These are phyloP conservation scores for Furcula furcula DNA, from an alignment of 2,888 invertebrate species.

Conservation along the genomic window DNA sequence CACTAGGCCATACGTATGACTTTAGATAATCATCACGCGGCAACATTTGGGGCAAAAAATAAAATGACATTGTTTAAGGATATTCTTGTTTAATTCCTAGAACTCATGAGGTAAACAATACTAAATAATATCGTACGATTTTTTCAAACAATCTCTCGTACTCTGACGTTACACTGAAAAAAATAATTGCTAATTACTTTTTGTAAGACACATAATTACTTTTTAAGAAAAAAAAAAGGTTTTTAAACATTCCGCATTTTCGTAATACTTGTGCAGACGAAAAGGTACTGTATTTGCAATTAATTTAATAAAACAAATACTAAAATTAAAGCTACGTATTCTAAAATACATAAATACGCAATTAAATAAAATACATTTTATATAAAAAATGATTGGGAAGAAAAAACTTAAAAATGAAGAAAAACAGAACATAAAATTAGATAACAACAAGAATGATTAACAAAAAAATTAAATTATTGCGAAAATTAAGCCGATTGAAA, in stretches of 20 bases:
- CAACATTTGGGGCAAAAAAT: not conserved
- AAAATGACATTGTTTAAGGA: conserved; percentile 27
- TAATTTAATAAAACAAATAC: conserved; percentile 55
- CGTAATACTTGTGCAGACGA: conserved; percentile 44
- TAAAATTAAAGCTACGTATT: conserved; percentile 71
- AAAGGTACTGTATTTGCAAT: conserved; percentile 51
- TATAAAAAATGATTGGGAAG: conserved; percentile 48
- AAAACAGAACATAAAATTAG: conserved; percentile 72
- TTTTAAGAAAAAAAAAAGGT: conserved; percentile 25
- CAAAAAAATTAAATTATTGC: conserved; percentile 64
- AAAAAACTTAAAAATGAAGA: conserved; percentile 38
- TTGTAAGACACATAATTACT: conserved; percentile 44
- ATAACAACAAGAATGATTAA: conserved; percentile 69
- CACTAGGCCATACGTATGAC: too few relatives aligned
- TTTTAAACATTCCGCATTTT: conserved; percentile 62
- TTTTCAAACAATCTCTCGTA: conserved; percentile 37
- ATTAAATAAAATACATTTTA: conserved; percentile 50
- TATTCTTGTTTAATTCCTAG: conserved; percentile 78
- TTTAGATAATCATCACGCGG: too few relatives aligned
- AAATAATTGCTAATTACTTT: conserved; percentile 25
- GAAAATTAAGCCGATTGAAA: conserved; percentile 30
- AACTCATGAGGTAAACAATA: conserved; percentile 81
- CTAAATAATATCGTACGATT: conserved; percentile 75
- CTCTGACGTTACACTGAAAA: conserved; percentile 36
- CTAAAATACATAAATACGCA: conserved; percentile 73